Evolutionary conservation across 2,888 invertebrate species (phyloP).

Genomic region (Dolomedes plantarius): DNA sequence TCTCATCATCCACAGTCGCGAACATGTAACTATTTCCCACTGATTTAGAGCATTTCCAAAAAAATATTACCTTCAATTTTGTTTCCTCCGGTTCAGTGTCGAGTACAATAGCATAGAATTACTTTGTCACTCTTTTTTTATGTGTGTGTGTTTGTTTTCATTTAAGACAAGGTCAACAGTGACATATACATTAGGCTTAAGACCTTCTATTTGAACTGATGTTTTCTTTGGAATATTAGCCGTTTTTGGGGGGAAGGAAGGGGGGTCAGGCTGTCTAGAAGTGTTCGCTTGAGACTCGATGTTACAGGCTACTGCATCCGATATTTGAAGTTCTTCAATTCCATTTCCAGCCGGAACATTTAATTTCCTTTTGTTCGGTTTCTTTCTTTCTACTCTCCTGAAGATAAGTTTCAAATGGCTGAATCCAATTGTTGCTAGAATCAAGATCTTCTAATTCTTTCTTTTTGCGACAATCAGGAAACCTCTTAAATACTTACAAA

Average conservation of each 20-base stretch:
- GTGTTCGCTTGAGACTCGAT: neutral
- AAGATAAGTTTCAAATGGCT: neutral
- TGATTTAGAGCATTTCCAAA: neutral
- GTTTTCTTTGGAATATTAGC: neutral
- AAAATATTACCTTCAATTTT: conserved; percentile 9
- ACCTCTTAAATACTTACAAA: neutral
- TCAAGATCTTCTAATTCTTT: neutral
- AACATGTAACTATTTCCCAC: no score
- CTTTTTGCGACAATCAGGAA: neutral
- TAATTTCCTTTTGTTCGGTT: neutral
- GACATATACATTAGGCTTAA: neutral
- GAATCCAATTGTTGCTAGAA: neutral
- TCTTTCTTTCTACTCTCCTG: neutral
- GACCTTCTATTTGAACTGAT: neutral
- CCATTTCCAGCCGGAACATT: neutral
- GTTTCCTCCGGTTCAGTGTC: neutral
- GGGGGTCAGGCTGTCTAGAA: conserved; percentile 1
- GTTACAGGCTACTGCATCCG: neutral
- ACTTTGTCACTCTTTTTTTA: no score
- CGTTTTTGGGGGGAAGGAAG: neutral
- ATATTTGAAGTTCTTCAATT: neutral
- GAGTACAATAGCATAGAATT: no score
- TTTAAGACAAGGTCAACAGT: neutral
- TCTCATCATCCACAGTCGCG: no score
- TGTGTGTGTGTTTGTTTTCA: neutral